Evolutionary conservation across 2,113 vertebrate genomes (phyloP), one percentile per base, ranked within the genome.

Genomic region (Synchiropus splendidus): DNA sequence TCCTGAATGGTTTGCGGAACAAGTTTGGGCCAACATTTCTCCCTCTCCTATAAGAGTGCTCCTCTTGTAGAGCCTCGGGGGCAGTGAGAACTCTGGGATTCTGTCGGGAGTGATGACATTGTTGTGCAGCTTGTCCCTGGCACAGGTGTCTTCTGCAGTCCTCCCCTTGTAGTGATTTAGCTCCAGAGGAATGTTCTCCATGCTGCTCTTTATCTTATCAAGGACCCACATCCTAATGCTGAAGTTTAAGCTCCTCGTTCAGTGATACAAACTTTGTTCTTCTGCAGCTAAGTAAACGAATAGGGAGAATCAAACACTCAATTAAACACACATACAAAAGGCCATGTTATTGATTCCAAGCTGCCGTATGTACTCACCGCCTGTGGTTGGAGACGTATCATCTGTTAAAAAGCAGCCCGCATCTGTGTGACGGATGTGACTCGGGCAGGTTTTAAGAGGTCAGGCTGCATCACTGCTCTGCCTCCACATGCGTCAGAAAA

Each of bases 21-120:
- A 8, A 27, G 4, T 8, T 4, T 4, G 4, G 21, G 21, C 8
- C 21, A 4, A 27, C 4, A 27, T 39, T 34, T 32, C 56, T 8
- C 67, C 56, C 1, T 14, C 33, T 39, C 56, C 54, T 27, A 31
- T 31, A 21, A 31, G 15, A 6, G 38, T 39, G 34, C 40, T 46
- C 41, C 46, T 67, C 48, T 59, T 75, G 63, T 45, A 61, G 11
- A 84, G 75, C 18, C 57, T 59, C 1, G 86, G 86, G 5, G 86
- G 86, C 14, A 87, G 61, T 38, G 74, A 85, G 52, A 87, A 87
- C 16, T 86, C 81, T 1, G 86, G 86, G 16, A 87, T 87, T 39
- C 70, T 83, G 15, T 85, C 80, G 11, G 83, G 84, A 2, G 84
- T 87, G 40, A 87, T 69, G 64, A 87, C 52, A 55, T 86, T 87